phyloP scores from a whole-genome alignment of 2,888 invertebrate species.

The Andrena dorsata region DNA sequence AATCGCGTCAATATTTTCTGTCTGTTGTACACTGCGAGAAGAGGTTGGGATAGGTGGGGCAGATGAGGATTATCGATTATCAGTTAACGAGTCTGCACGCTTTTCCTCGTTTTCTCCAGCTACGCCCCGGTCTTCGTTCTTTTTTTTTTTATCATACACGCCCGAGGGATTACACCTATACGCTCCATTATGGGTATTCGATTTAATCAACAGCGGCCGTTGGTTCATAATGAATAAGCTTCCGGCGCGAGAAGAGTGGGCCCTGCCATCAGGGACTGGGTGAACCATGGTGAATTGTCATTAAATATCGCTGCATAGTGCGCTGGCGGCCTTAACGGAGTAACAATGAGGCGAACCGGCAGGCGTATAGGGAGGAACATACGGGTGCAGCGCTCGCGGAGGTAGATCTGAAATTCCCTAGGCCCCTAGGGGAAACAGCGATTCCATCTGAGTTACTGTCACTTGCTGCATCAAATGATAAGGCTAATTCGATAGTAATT shows the following conservation, averaged over 20 bases:
- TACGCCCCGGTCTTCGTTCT: constrained; percentile 13
- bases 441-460: too few relatives aligned
- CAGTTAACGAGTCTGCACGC: constrained; percentile 62
- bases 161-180: constrained; percentile 32
- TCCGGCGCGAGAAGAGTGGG: constrained; percentile 9
- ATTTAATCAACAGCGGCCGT: constrained; percentile 34
- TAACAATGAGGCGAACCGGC: background rate
- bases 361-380: too few relatives aligned
- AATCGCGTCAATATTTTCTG: constrained; percentile 63
- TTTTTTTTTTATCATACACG: constrained; percentile 3
- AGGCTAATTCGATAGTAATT: too few relatives aligned
- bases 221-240: constrained; percentile 30
- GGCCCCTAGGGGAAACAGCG: too few relatives aligned
- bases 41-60: background rate
- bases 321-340: background rate
- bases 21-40: constrained; percentile 31
- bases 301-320: constrained; percentile 6
- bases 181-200: constrained; percentile 39
- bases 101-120: constrained; percentile 36
- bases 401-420: background rate
- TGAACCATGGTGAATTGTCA: constrained; percentile 21
- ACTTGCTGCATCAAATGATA: too few relatives aligned
- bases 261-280: background rate
- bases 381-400: too few relatives aligned
- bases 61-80: constrained; percentile 63